Evolutionary conservation across 64 coral and sea anemone genomes (phyloP).

Genomic region (Porites australiensis): DNA sequence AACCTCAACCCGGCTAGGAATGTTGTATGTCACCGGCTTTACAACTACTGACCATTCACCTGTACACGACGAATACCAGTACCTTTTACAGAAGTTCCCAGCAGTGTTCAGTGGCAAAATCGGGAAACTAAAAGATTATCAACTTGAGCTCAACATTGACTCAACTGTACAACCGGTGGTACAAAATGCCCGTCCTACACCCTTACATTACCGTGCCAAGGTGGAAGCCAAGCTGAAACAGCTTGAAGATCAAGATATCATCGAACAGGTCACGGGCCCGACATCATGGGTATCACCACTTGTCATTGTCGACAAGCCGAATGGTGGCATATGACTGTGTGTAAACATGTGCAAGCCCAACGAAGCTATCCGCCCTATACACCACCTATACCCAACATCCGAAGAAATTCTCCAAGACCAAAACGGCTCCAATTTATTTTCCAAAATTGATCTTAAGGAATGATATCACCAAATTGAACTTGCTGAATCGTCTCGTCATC

Average conservation of each 20-base stretch:
- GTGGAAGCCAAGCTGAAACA: neutral
- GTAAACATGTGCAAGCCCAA: neutral
- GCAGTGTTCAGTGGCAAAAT: too few species aligned
- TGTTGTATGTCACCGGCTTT: neutral
- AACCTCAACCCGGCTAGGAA: neutral
- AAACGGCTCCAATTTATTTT: neutral
- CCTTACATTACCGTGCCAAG: neutral
- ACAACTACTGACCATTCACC: too few species aligned
- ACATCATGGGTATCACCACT: neutral
- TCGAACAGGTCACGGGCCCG: neutral
- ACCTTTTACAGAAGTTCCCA: too few species aligned
- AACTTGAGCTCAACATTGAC: neutral
- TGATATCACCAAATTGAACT: conserved; percentile 46
- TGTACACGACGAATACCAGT: too few species aligned
- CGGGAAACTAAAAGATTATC: neutral
- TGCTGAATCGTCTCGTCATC: conserved; percentile 37
- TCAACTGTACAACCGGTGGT: neutral
- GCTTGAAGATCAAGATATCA: neutral
- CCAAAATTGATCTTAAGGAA: neutral
- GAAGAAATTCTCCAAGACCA: too few species aligned
- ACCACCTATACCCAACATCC: too few species aligned
- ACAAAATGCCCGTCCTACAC: neutral
- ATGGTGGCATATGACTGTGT: neutral
- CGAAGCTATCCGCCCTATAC: too few species aligned
- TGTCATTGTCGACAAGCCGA: too few species aligned